These are phyloP conservation scores for Mechanitis mazaeus DNA, from an alignment of 2,888 invertebrate species.

Conservation along the genomic window DNA sequence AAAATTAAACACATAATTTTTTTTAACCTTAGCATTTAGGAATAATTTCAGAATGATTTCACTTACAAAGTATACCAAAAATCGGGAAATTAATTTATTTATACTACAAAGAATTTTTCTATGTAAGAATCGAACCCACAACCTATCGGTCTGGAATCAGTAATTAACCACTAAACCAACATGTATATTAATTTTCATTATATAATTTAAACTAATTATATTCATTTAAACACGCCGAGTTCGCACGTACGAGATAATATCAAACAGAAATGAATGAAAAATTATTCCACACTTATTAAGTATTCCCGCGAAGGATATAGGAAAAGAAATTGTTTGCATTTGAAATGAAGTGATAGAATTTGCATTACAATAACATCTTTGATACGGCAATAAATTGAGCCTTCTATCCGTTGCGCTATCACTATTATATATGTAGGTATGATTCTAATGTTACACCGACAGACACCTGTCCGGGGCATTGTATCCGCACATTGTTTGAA, in stretches of 20 bases:
- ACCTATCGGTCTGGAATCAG: no score
- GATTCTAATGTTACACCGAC: conserved; percentile 36
- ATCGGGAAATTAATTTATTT: no score
- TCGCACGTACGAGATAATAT: conserved; percentile 21
- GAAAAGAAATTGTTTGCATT: conserved; percentile 36
- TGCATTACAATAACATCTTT: conserved; percentile 32
- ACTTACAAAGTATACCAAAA: no score
- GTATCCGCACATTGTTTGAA: conserved; percentile 69
- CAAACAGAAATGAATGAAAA: conserved; percentile 28
- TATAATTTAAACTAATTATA: not conserved
- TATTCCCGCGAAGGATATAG: conserved; percentile 33
- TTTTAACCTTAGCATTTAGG: no score
- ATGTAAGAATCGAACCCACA: no score
- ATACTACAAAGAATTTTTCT: no score
- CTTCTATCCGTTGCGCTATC: conserved; percentile 35
- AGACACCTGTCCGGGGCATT: conserved; percentile 66
- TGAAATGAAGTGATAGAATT: conserved; percentile 32
- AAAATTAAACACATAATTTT: no score
- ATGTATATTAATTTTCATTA: not conserved
- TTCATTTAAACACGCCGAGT: not conserved
- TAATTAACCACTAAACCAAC: no score
- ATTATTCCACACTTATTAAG: conserved; percentile 26
- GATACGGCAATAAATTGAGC: conserved; percentile 39
- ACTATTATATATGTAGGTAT: conserved; percentile 32
- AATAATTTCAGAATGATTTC: no score